Percentiles rank a stretch among this genome's conserved stretches.
These are phyloP conservation scores for Peromyscus polionotus DNA, from an alignment of 2,113 vertebrate species.

Conservation along the genomic window DNA sequence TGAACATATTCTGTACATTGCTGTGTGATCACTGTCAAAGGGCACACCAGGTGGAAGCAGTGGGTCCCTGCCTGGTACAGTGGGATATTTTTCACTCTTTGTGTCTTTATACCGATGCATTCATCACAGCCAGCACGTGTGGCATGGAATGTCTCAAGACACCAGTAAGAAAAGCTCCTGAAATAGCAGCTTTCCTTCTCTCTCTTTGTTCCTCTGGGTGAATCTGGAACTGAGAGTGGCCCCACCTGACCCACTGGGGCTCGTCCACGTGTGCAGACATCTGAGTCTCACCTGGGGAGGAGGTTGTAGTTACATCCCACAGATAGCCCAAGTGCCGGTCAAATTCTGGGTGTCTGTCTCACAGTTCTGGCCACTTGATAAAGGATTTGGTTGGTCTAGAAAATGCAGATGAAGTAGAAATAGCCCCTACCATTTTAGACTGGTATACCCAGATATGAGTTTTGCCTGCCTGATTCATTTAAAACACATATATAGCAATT, in stretches of 20 bases:
- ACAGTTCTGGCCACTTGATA: background rate
- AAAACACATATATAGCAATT: background rate
- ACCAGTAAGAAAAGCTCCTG: background rate
- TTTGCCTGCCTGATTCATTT: background rate
- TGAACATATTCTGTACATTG: background rate
- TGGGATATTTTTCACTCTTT: background rate
- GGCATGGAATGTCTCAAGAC: background rate
- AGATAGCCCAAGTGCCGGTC: background rate
- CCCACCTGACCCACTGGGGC: too few species aligned
- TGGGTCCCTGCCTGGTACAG: too few species aligned
- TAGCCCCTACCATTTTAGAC: background rate
- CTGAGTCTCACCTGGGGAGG: background rate
- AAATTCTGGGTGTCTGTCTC: background rate
- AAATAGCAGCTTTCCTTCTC: background rate
- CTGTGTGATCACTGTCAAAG: background rate
- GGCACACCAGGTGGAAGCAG: background rate
- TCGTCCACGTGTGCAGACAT: background rate
- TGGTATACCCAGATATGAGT: background rate
- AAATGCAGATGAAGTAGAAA: background rate
- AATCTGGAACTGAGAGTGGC: background rate
- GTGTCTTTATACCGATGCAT: background rate
- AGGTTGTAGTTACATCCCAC: background rate
- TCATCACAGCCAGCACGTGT: background rate
- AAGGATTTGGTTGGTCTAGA: background rate
- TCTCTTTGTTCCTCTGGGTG: background rate